Conservation (phyloP, 2,113 vertebrate genomes). For the Heterochromis multidens region DNA sequence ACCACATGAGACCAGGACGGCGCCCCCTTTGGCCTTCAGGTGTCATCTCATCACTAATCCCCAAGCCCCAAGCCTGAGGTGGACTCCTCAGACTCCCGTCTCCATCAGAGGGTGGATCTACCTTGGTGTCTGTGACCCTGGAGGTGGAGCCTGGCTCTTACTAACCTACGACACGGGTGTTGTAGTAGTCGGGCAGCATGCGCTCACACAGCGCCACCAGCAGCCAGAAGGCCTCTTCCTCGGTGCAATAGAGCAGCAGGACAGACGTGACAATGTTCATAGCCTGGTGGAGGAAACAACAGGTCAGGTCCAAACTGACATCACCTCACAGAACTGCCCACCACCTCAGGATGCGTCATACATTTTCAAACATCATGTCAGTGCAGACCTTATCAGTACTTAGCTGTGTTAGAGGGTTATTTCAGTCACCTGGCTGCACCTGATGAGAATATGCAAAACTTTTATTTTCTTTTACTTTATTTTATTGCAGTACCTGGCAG, state of each 20-base stretch:
- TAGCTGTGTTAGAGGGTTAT: background rate
- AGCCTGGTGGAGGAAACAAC: slow-evolving; percentile 73
- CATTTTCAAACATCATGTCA: background rate
- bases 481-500: slow-evolving; percentile 83
- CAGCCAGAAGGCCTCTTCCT: slow-evolving; percentile 97
- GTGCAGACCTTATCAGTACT: background rate
- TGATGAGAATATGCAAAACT: no score
- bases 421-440: background rate
- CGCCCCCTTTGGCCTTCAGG: background rate
- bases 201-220: slow-evolving; percentile 93
- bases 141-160: background rate
- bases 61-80: background rate
- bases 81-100: background rate
- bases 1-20: background rate
- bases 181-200: slow-evolving; percentile 98
- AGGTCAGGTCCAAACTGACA: background rate
- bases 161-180: slow-evolving; percentile 96
- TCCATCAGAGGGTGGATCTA: background rate
- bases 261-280: slow-evolving; percentile 99
- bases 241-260: slow-evolving; percentile 89
- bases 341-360: background rate
- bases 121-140: background rate
- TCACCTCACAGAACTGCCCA: background rate
- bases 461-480: background rate
- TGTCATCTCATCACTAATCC: background rate